Base-by-base conservation (phyloP, 2,113 vertebrate genomes). In the Corythaixoides concolor region DNA sequence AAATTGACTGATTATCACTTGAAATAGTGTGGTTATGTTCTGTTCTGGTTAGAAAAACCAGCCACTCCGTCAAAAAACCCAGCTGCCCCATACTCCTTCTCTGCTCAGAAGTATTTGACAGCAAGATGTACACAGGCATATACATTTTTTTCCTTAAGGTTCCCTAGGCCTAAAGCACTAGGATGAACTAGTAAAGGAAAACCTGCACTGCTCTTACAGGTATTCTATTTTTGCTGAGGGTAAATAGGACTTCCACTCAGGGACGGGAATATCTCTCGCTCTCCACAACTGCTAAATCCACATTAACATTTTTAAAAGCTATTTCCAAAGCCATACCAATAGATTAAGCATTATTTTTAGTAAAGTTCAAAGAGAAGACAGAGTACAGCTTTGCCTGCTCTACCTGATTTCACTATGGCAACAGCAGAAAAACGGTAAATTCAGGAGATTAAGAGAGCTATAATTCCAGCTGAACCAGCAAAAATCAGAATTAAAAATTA, bases 311-410 rank as follows among this genome's bases (percentile, higher is more conserved):
- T 96, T 81, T 63, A 86, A 95, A 95, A 95, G 85, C 73, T 90
- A 67, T 94, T 96, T 93, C 91, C 93, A 93, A 94, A 95, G 93
- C 91, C 49, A 93, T 58, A 85, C 49, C 95, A 93, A 84, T 93
- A 97, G 95, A 97, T 95, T 96, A 96, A 90, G 49, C 70, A 95
- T 96, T 97, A 97, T 93, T 97, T 97, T 97, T 95, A 95, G 81
- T 85, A 66, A 90, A 97, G 78, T 97, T 95, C 95, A 96, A 93
- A 97, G 82, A 86, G 92, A 94, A 96, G 67, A 79, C 89, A 76
- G 39, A 94, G 78, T 49, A 37, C 53, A 88, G 96, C 85, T 95
- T 69, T 94, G 53, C 90, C 76, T 80, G 35, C 49, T 67, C 50
- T 88, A 96, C 85, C 92, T 83, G 76, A 94, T 93, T 90, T 97